A percentile compares a stretch with the other conserved stretches of the same genome.
These are phyloP conservation scores for Sinocyclocheilus maitianheensis DNA, from an alignment of 2,113 vertebrate species.

Conservation along the genomic window DNA sequence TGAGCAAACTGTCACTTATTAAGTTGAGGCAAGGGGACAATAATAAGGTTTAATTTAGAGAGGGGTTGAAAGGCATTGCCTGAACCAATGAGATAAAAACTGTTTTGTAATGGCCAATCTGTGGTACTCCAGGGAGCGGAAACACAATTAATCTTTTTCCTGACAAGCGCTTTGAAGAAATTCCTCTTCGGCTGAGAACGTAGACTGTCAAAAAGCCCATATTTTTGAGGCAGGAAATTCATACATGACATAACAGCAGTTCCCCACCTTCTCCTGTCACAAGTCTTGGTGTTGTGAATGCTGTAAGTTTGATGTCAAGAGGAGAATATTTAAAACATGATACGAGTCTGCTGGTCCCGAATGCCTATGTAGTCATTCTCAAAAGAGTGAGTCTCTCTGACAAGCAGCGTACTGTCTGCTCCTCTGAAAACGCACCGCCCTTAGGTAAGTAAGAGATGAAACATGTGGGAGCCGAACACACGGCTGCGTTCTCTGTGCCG, in stretches of 20 bases:
- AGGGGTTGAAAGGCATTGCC: constrained; percentile 63
- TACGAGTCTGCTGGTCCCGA: background rate
- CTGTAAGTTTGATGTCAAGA: constrained; percentile 4
- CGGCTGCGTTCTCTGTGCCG: background rate
- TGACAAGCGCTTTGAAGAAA: constrained; percentile 64
- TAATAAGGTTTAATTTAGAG: constrained; percentile 70
- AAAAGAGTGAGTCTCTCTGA: constrained; percentile 35
- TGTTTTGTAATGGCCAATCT: constrained; percentile 70
- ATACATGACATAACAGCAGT: constrained; percentile 24
- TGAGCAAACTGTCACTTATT: constrained; percentile 61
- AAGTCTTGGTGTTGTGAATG: constrained; percentile 4
- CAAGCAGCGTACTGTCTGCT: background rate
- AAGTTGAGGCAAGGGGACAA: constrained; percentile 64
- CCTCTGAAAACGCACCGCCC: constrained; percentile 24
- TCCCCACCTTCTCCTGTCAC: constrained; percentile 10
- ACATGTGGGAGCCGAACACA: constrained; percentile 29
- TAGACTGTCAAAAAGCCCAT: constrained; percentile 42
- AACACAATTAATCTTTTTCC: constrained; percentile 73
- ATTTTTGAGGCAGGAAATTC: background rate
- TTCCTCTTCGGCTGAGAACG: constrained; percentile 50
- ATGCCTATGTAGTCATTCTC: background rate
- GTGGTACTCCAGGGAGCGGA: constrained; percentile 59
- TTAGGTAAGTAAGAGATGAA: constrained; percentile 49
- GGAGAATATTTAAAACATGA: constrained; percentile 19
- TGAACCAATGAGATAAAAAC: constrained; percentile 77